Evolutionary conservation across 2,113 vertebrate genomes (phyloP).

Genomic region (Chunga burmeisteri): DNA sequence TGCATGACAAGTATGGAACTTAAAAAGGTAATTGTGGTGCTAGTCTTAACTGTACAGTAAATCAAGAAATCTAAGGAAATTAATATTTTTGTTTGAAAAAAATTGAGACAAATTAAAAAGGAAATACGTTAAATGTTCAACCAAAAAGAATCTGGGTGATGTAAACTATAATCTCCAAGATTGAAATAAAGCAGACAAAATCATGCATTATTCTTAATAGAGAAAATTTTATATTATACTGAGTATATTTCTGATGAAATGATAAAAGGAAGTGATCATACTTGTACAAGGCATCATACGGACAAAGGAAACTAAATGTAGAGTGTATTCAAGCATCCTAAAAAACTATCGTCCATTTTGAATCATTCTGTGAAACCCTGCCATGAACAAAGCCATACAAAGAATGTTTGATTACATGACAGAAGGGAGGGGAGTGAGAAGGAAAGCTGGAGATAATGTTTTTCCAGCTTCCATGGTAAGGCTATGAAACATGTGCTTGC

Average conservation of each 20-base stretch:
- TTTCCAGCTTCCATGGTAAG: neutral
- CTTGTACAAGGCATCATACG: neutral
- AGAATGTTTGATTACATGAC: conserved; percentile 36
- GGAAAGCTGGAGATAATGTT: neutral
- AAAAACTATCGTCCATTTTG: conserved; percentile 19
- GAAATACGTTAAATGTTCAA: neutral
- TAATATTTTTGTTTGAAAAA: neutral
- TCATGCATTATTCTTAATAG: neutral
- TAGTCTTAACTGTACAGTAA: neutral
- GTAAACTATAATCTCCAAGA: neutral
- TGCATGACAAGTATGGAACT: neutral
- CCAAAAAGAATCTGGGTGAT: neutral
- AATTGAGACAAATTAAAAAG: neutral
- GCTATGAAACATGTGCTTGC: neutral
- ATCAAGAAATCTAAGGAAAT: neutral
- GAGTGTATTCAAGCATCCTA: neutral
- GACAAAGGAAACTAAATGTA: conserved; percentile 20
- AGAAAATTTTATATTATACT: neutral
- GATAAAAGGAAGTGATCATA: neutral
- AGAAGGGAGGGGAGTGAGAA: neutral
- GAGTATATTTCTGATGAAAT: neutral
- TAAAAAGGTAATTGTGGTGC: neutral
- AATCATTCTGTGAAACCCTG: conserved; percentile 22
- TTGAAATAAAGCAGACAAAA: neutral
- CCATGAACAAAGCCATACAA: conserved; percentile 10